phyloP scores from a whole-genome alignment of 2,888 invertebrate species.

The Ametastegia equiseti region DNA sequence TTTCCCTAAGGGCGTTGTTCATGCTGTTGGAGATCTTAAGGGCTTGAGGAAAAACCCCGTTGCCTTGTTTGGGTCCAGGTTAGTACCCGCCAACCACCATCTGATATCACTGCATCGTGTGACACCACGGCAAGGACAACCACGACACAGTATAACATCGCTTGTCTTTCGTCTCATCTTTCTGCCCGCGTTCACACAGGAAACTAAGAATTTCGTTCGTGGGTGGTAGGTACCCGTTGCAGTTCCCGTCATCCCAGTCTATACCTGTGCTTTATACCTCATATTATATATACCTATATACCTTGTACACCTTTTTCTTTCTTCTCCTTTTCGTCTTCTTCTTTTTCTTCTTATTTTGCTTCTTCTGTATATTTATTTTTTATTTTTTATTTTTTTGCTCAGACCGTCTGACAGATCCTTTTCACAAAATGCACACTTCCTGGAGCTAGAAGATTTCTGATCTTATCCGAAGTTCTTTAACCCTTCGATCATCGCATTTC shows the following conservation, averaged over 20 bases:
- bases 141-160: background rate
- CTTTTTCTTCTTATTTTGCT: no score
- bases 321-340: background rate
- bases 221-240: conserved; percentile 30
- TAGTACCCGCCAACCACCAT: background rate
- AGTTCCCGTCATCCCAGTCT: background rate
- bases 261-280: background rate
- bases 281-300: no score
- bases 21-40: background rate
- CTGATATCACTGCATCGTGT: conserved; percentile 21
- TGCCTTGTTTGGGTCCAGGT: background rate
- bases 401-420: background rate
- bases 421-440: background rate
- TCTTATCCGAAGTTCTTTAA: no score
- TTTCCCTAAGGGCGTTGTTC: conserved; percentile 50
- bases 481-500: no score
- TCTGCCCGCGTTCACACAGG: conserved; percentile 46
- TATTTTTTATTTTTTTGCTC: background rate
- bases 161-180: conserved; percentile 50
- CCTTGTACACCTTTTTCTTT: background rate
- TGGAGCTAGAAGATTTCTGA: no score
- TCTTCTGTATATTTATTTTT: no score
- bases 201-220: conserved; percentile 44
- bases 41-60: background rate
- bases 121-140: conserved; percentile 37